These are phyloP conservation scores for Thalpophila matura DNA, from an alignment of 2,888 invertebrate species.

Conservation along the genomic window DNA sequence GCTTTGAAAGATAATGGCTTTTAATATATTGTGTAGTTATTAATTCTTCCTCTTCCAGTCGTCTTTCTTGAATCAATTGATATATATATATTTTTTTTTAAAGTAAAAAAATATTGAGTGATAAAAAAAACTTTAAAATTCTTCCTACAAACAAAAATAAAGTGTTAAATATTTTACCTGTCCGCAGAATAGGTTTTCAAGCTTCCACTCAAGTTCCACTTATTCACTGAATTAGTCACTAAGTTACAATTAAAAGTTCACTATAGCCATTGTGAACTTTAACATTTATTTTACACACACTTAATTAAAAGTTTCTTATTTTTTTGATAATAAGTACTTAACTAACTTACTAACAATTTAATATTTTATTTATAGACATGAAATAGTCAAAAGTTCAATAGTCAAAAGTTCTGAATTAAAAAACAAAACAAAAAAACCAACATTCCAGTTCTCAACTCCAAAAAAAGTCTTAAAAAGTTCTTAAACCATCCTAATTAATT, in stretches of 20 bases:
- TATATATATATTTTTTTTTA: no score
- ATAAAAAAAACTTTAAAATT: background rate
- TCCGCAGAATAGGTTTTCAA: background rate
- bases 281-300: background rate
- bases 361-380: background rate
- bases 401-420: background rate
- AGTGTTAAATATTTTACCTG: conserved; percentile 29
- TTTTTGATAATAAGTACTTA: no score
- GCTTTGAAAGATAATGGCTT: no score
- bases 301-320: background rate
- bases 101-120: no score
- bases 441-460: background rate
- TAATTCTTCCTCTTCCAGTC: no score
- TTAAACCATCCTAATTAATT: conserved; percentile 1
- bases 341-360: no score
- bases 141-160: background rate
- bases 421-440: background rate
- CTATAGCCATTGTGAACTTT: background rate
- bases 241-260: conserved; percentile 34
- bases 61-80: no score
- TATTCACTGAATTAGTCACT: conserved; percentile 7
- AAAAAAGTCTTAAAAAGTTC: conserved; percentile 1
- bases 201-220: conserved; percentile 15
- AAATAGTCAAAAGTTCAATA: background rate
- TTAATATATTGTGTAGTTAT: no score